Conservation (phyloP, 2,113 vertebrate species). For the Galeopterus variegatus region DNA sequence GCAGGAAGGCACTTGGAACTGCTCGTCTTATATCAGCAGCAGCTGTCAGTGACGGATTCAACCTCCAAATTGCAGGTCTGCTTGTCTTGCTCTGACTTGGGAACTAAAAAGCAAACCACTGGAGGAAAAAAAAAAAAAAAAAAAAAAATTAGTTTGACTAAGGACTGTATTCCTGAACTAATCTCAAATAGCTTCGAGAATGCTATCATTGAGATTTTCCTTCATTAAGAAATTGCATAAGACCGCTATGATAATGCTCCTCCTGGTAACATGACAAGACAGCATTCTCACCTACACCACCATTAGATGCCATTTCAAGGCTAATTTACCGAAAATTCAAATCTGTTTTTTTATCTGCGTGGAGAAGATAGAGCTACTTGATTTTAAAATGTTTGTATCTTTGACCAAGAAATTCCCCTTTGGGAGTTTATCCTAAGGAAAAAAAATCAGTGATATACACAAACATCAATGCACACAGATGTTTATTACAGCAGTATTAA, state of each 20-base stretch:
- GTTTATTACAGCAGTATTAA: conserved; percentile 43
- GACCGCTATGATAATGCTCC: background rate
- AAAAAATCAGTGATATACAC: conserved; percentile 1
- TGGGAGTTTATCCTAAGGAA: conserved; percentile 60
- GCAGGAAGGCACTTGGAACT: conserved; percentile 84
- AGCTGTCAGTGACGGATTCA: conserved; percentile 89
- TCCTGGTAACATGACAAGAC: conserved; percentile 57
- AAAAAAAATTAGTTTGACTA: conserved; percentile 63
- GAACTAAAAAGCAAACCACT: conserved; percentile 45
- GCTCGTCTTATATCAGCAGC: conserved; percentile 89
- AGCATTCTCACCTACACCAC: conserved; percentile 59
- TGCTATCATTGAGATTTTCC: conserved; percentile 80
- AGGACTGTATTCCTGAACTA: conserved; percentile 84
- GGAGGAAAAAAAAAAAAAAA: background rate
- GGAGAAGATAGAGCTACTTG: conserved; percentile 71
- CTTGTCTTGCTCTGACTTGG: conserved; percentile 86
- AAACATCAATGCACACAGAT: conserved; percentile 50
- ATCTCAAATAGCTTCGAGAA: conserved; percentile 84
- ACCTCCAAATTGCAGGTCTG: conserved; percentile 82
- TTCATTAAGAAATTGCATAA: conserved; percentile 68
- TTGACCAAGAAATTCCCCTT: conserved; percentile 63
- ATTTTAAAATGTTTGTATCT: conserved; percentile 55
- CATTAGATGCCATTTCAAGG: conserved; percentile 74
- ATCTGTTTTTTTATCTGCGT: conserved; percentile 73
- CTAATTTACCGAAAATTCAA: conserved; percentile 77